These are phyloP conservation scores for Parazoanthus atlanticus DNA, from an alignment of 92 coral and sea anemone species.

Conservation along the genomic window DNA sequence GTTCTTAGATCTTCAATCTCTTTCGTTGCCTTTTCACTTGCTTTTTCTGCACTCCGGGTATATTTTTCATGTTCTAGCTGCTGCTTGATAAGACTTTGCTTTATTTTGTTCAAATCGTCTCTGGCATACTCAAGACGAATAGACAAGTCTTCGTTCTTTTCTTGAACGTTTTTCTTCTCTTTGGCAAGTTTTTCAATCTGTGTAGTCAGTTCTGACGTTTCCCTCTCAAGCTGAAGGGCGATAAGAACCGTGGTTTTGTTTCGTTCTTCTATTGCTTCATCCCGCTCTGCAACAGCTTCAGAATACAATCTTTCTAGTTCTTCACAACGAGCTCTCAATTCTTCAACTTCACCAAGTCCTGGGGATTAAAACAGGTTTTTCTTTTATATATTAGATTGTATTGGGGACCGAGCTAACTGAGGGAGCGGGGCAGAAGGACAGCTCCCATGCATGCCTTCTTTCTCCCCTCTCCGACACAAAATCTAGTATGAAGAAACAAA, in stretches of 20 bases:
- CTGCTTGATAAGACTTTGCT: conserved; percentile 77
- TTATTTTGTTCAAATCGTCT: conserved; percentile 76
- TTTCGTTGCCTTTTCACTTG: conserved; percentile 47
- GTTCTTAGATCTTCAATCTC: conserved; percentile 54
- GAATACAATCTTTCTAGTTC: conserved; percentile 72
- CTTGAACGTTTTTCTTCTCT: conserved; percentile 53
- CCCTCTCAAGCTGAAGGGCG: conserved; percentile 84
- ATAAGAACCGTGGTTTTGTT: conserved; percentile 81
- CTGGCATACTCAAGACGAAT: conserved; percentile 72
- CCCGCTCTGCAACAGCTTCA: conserved; percentile 74
- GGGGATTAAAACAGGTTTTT: neutral
- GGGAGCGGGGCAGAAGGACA: too few relatives aligned
- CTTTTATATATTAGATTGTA: neutral
- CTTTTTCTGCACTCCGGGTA: conserved; percentile 62
- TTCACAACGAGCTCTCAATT: conserved; percentile 66
- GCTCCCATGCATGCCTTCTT: too few relatives aligned
- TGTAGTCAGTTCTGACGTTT: conserved; percentile 66
- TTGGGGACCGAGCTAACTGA: too few relatives aligned
- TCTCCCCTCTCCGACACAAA: too few relatives aligned
- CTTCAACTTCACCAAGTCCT: conserved; percentile 81
- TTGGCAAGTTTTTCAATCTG: conserved; percentile 59
- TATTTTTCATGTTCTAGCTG: conserved; percentile 87
- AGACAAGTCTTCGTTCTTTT: conserved; percentile 75
- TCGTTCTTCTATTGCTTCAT: conserved; percentile 88
- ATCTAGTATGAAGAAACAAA: too few relatives aligned